Base-by-base conservation (phyloP, 2,888 invertebrate species). In the Tipula vernalis region DNA sequence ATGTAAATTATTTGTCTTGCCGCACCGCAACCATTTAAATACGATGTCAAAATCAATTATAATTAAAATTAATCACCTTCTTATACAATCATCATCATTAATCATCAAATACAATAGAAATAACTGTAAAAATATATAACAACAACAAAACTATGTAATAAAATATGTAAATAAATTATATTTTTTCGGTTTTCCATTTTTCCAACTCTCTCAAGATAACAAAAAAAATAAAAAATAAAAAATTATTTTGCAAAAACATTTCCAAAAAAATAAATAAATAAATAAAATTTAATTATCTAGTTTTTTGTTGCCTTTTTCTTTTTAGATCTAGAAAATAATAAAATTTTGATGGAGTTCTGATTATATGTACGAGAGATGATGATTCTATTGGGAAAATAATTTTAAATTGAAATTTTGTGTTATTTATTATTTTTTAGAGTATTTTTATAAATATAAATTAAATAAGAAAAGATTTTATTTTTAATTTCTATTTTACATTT, bases 21-120 rank as follows among this genome's bases (percentile, higher is more conserved):
- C 71, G 71, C 71, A 71, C 18, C 18, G 71, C 71, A 71, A 71
- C 71, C 71, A 71, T 71, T 71, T 71, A 71, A 71, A 71, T 71
- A 28, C 71, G 28, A 71, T 28, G 71, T 71, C 71, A 71, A 71
- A 71, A 71, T 71, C 71, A 71, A 71, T 71, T 71, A 71, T 71
- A 71, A 71, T 71, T 71, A 71, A 28, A 71, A 71, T 71, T 71
- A 71, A 71, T 71, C 71, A 71, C 71, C 71, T 71, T 71, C 71
- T 71, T 71, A 71, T n/a, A 71, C 71, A 71, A 71, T 71, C 71
- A 71, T 71, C 71, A 71, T 71, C 71, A 71, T 71, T 71, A 71
- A 71, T 71, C 71, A 71, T 71, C 28, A 71, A 71, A 15, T 28
- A 71, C 28, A 71, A 57, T 57, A 15, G 51, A 12, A 57, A 57